Conservation (phyloP, 2,113 vertebrate genomes). For the Columba livia region DNA sequence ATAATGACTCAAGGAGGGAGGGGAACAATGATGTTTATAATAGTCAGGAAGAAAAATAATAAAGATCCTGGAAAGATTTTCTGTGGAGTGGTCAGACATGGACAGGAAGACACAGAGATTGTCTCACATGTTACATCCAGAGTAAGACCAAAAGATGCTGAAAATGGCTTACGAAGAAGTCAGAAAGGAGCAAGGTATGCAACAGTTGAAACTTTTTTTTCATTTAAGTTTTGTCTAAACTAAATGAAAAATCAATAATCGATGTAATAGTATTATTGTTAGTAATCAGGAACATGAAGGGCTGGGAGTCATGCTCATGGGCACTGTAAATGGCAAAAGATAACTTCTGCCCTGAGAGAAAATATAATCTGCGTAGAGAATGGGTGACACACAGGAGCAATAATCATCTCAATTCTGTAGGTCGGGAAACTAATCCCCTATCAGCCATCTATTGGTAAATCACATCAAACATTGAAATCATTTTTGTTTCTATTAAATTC, state of each 20-base stretch:
- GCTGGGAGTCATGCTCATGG: background rate
- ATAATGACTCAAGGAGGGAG: background rate
- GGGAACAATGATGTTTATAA: background rate
- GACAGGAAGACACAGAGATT: background rate
- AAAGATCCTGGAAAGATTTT: background rate
- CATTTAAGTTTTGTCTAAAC: background rate
- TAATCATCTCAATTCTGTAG: background rate
- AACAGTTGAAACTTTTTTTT: background rate
- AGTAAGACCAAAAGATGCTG: background rate
- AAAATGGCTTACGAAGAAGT: background rate
- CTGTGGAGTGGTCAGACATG: background rate
- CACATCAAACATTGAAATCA: fast-evolving
- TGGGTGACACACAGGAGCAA: fast-evolving
- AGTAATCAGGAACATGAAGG: background rate
- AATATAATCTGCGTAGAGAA: background rate
- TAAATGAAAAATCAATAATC: background rate
- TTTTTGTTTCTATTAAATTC: background rate
- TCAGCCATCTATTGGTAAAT: background rate
- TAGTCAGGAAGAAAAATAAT: background rate
- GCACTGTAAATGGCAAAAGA: background rate
- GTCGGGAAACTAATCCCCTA: background rate
- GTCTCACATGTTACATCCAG: background rate
- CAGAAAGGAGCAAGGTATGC: background rate
- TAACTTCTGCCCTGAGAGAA: background rate
- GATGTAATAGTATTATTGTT: background rate